phyloP scores from a whole-genome alignment of 1,140 invertebrate species.

The Penaeus chinensis region DNA sequence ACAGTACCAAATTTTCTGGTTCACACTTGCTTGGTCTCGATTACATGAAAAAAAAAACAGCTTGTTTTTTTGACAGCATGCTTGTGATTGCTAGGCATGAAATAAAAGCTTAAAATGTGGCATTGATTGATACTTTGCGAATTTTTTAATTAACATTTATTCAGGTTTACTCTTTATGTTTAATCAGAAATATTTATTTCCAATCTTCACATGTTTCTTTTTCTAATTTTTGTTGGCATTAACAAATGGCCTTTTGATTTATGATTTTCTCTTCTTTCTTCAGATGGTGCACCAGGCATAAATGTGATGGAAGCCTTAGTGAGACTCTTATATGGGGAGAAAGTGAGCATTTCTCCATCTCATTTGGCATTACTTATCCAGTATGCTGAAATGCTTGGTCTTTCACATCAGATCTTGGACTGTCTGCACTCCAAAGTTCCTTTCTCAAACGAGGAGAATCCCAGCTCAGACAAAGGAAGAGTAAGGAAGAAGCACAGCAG shows the following conservation, averaged over 20 bases:
- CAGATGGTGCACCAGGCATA: neutral
- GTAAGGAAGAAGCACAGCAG: conserved; percentile 1
- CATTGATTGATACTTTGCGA: too few species aligned
- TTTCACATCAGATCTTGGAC: conserved; percentile 37
- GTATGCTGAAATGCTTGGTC: conserved; percentile 40
- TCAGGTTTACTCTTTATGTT: too few species aligned
- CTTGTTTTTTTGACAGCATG: too few species aligned
- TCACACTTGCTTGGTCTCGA: too few species aligned
- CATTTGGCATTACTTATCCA: conserved; percentile 23
- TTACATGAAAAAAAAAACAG: too few species aligned
- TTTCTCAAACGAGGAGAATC: neutral
- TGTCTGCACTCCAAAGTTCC: conserved; percentile 10
- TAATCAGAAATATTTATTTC: too few species aligned
- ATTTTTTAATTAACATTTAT: too few species aligned
- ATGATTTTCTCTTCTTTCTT: neutral
- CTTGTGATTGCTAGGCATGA: too few species aligned
- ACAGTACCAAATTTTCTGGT: too few species aligned
- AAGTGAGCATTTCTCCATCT: neutral
- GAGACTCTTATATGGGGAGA: conserved; percentile 39
- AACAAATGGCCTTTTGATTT: neutral
- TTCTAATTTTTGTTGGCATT: neutral
- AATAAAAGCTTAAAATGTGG: too few species aligned
- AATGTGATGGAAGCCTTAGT: conserved; percentile 37
- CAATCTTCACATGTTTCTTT: too few species aligned
- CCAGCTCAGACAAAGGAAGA: neutral